These are phyloP conservation scores for Allygus modestus DNA, from an alignment of 2,888 invertebrate genomes.

Conservation along the genomic window DNA sequence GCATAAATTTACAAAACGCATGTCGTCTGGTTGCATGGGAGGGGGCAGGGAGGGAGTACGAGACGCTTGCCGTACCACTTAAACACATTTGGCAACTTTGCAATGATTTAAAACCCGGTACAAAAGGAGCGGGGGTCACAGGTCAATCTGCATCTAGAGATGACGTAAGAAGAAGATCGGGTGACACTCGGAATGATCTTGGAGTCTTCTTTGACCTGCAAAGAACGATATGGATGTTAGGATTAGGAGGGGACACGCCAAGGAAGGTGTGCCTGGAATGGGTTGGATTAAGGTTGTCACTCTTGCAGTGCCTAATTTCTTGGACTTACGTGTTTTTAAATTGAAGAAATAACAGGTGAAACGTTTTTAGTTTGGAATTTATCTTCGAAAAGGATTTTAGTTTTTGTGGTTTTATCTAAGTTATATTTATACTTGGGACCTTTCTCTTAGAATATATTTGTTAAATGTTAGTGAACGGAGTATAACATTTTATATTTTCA, in stretches of 20 bases:
- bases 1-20: slow-evolving; percentile 50
- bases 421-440: no score
- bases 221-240: not conserved
- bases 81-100: slow-evolving; percentile 44
- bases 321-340: not conserved
- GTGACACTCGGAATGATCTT: not conserved
- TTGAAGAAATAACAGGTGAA: not conserved
- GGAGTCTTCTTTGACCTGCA: not conserved
- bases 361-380: not conserved
- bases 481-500: no score
- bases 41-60: not conserved
- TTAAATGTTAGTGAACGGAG: no score
- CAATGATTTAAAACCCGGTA: slow-evolving; percentile 43
- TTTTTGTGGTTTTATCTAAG: no score
- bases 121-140: slow-evolving; percentile 32
- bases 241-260: slow-evolving; percentile 3
- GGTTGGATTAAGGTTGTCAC: not conserved
- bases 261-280: not conserved
- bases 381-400: no score
- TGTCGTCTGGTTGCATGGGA: not conserved
- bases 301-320: not conserved
- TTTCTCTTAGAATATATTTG: no score
- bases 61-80: slow-evolving; percentile 8
- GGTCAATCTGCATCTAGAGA: slow-evolving; percentile 24
- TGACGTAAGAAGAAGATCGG: slow-evolving; percentile 8